A percentile compares a stretch with the other conserved stretches of the same genome.
These are phyloP conservation scores for Catalaphyllia jardinei DNA, from an alignment of 64 coral and sea anemone species.

Conservation along the genomic window DNA sequence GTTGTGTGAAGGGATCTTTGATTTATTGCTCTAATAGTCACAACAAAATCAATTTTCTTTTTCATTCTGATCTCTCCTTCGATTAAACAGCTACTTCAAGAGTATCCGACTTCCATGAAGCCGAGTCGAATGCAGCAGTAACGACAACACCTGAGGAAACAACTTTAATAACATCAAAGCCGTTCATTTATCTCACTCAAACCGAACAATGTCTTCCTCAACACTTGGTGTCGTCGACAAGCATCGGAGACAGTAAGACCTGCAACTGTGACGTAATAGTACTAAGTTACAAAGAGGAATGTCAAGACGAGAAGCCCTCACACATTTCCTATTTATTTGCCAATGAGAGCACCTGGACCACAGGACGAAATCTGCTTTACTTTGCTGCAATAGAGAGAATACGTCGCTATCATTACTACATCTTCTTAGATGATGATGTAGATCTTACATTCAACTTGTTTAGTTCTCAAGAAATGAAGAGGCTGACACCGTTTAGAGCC, in stretches of 20 bases:
- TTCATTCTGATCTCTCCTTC: too few species aligned
- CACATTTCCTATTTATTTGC: constrained; percentile 51
- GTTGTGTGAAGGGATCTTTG: too few species aligned
- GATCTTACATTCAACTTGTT: too few species aligned
- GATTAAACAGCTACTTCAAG: too few species aligned
- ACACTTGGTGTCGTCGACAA: neutral
- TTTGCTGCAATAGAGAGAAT: constrained; percentile 5
- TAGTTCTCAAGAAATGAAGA: constrained; percentile 2
- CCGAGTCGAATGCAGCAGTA: too few species aligned
- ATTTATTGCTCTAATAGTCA: too few species aligned
- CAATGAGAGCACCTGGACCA: constrained; percentile 24
- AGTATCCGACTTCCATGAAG: too few species aligned
- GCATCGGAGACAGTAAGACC: constrained; percentile 20
- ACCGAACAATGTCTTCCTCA: constrained; percentile 33
- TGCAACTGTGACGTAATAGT: constrained; percentile 63
- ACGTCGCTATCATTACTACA: constrained; percentile 34
- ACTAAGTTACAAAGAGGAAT: constrained; percentile 36
- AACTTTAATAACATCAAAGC: neutral
- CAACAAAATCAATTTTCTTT: too few species aligned
- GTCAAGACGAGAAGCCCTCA: neutral
- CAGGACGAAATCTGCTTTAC: constrained; percentile 49
- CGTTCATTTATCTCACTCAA: constrained; percentile 47
- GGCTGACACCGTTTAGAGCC: constrained; percentile 2
- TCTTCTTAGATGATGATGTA: constrained; percentile 42
- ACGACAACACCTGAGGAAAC: too few species aligned